Base-by-base conservation (phyloP, 2,797 vertebrate species). In the Strix occidentalis region DNA sequence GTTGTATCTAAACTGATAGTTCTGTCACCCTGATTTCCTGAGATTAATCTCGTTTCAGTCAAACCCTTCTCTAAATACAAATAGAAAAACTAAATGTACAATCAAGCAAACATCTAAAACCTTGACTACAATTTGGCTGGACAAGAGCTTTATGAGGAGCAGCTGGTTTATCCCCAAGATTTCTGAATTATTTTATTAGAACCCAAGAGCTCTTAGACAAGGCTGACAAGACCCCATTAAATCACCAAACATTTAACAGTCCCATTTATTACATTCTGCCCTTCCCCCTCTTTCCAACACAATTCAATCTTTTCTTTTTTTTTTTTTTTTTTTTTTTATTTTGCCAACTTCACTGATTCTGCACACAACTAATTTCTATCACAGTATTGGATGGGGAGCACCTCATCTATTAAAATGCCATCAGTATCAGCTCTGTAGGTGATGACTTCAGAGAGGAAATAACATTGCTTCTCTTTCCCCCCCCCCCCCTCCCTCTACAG, bases 331-430 rank as follows among this genome's bases (percentile, higher is more conserved):
- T 1, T 2, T 92, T 77, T 56, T 91, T 54, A 39, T 45, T 66
- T 90, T 81, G 64, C 70, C 86, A 82, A 2, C n/a, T 79, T 87
- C 39, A 45, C 39, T 31, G 83, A 93, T 92, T 75, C 58, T 48
- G 56, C 69, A 72, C n/a, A 83, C 26, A 53, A 81, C 19, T 74
- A 77, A 93, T 88, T 90, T 80, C 9, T 58, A 31, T 43, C 76
- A 60, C 51, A 37, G n/a, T 54, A 85, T 19, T 83, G 79, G 68
- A 82, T 57, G 46, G 70, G 61, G 68, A 93, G 83, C 25, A 58
- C 60, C 51, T 53, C 83, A 91, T 91, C 85, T 86, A 86, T 93
- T 87, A 91, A 94, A 90, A 93, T 56, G 66, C 84, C 65, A 93
- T 60, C 33, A 3, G 65, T 83, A 93, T 66, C 89, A 50, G 16